phyloP scores from a whole-genome alignment of 2,113 vertebrate species.

The Scartelaos histophorus region DNA sequence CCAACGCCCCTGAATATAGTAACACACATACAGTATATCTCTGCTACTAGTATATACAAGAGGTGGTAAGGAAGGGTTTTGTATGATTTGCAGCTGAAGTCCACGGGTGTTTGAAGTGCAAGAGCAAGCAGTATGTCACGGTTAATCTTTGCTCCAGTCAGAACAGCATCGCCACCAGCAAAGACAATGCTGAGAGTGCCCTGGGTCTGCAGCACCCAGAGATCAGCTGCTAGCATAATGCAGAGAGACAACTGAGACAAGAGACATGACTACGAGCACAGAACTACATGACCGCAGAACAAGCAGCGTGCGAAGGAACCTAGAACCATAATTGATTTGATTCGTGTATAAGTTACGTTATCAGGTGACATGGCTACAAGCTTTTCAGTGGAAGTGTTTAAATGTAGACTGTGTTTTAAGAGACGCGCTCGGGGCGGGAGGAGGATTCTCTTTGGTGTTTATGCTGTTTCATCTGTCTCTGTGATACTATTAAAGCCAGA shows the following conservation, averaged over 20 bases:
- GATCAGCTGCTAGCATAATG: slow-evolving; percentile 6
- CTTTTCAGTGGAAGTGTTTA: not conserved
- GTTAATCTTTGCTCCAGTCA: slow-evolving; percentile 38
- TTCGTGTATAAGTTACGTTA: not conserved
- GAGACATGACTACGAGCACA: not conserved
- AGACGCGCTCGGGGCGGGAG: not conserved
- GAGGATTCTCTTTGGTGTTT: not conserved
- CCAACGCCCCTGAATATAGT: too few species aligned
- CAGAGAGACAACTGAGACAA: slow-evolving; percentile 25
- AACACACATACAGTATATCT: too few species aligned
- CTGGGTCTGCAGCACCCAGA: slow-evolving; percentile 19
- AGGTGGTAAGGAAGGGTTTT: too few species aligned
- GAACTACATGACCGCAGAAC: too few species aligned
- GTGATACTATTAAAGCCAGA: not conserved
- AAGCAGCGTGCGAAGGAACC: not conserved
- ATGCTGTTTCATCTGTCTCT: not conserved
- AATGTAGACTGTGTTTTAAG: not conserved
- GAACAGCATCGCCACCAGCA: slow-evolving; percentile 33
- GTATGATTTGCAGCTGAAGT: slow-evolving; percentile 15
- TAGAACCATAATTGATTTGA: slow-evolving; percentile 9
- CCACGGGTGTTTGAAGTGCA: slow-evolving; percentile 53
- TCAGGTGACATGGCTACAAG: not conserved
- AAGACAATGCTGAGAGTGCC: slow-evolving; percentile 18
- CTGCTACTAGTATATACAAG: too few species aligned
- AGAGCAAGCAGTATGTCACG: slow-evolving; percentile 52